Evolutionary conservation across 2,888 invertebrate genomes (phyloP), one percentile per base, ranked within the genome.

Genomic region (Acanthacorydalis orientalis): DNA sequence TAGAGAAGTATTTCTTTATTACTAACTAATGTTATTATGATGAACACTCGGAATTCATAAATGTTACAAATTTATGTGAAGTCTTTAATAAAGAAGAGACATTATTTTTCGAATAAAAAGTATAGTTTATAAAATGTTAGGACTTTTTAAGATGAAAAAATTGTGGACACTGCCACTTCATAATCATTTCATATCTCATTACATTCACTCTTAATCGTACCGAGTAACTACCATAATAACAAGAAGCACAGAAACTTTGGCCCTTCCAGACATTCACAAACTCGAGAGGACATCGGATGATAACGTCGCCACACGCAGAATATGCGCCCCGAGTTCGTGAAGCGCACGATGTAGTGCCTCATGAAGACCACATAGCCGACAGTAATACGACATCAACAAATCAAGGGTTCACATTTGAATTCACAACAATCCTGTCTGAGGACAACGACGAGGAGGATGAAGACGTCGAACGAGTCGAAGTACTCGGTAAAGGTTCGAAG

Each of bases 221-320:
- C 16, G 31, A 47, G 49, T 50, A 48, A 51, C 50, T 49, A 50
- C 52, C 52, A 53, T 53, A 58, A 55, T 59, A 59, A 69, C 71
- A 70, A 71, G 72, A 67, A 68, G 69, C 71, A 67, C 75, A 86
- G 86, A 75, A 77, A 65, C 78, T 85, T 63, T 85, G 84, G 84
- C 83, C 84, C 59, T 84, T 85, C 64, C 86, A 85, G 78, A 75
- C 77, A 41, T 74, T 77, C 56, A 73, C 76, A 56, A 80, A 78
- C 64, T 80, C 78, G 0, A 72, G 80, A 50, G 83, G 80, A 37
- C 84, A 82, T 62, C 73, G 82, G 49, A 78, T 80, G 68, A 65
- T 74, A 53, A 63, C 69, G 46, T 68, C 68, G 50, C 64, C 70
- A 1, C 64, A 64, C 48, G 58, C 64, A 0, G 61, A 60, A 34